Evolutionary conservation across 92 coral and sea anemone genomes (phyloP), one percentile per base, ranked within the genome.

Genomic region (Porites evermanni): DNA sequence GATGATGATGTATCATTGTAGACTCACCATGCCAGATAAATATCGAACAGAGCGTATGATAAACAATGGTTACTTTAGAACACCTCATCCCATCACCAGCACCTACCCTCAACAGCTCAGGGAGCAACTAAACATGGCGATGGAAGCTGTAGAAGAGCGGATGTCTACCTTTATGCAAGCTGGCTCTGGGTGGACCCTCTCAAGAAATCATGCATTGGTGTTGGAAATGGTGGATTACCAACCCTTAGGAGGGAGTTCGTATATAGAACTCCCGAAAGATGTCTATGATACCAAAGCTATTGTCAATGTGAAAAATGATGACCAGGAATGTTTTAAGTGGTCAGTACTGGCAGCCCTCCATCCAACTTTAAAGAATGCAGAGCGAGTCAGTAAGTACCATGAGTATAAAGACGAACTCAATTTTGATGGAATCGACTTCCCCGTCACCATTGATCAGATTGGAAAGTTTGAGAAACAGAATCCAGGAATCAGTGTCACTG

Each of bases 261-360:
- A 85, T 32, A 61, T 85, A 19, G 84, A 64, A 23, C 53, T 65
- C 64, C 84, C 63, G 8, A 59, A 67, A 8, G 23, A 60, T 13
- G 2, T 85, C 10, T 26, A 44, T 32, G 5, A 53, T 20, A 86
- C 66, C 17, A 68, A 68, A 51, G 81, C 75, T 1, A 78, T 86
- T 2, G 26, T 86, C 12, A 86, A 78, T 53, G 84, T 85, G 12
- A 67, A 66, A 54, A 85, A 85, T 21, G 53, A 52, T 0, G 89
- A 85, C 20, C 26, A 51, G 11, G n/a, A 67, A 14, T 86, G 89
- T 21, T 86, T 86, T n/a, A 68, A 5, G 53, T 86, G 89, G 89
- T 53, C 84, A 11, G 23, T 86, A 8, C 11, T 70, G 20, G n/a
- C 77, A 5, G 84, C 89, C 13, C 72, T 78, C 2, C 82, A 64